These are phyloP conservation scores for Danio tinwini DNA, from an alignment of 2,797 vertebrate genomes.

Conservation along the genomic window DNA sequence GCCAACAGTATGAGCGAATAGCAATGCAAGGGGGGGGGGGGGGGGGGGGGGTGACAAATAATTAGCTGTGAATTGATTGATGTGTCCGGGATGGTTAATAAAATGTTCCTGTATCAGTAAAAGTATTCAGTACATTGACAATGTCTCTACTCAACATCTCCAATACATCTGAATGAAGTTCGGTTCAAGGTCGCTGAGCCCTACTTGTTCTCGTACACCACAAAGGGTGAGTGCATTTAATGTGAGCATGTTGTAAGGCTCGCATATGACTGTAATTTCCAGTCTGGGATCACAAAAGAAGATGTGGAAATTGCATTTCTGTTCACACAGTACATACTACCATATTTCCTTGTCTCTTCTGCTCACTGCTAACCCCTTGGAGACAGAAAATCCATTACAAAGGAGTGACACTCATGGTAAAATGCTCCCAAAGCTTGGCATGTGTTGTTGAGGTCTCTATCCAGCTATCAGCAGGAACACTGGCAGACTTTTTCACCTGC, in stretches of 20 bases:
- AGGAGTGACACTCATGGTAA: constrained; percentile 69
- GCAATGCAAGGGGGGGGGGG: constrained; percentile 73
- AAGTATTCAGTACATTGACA: neutral
- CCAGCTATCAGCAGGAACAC: constrained; percentile 72
- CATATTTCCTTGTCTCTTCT: constrained; percentile 75
- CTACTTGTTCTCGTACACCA: constrained; percentile 47
- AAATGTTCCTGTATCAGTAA: constrained; percentile 69
- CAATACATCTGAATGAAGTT: constrained; percentile 18
- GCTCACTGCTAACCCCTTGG: constrained; percentile 71
- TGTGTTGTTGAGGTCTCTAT: constrained; percentile 70
- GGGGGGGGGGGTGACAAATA: constrained; percentile 63
- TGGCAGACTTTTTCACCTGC: constrained; percentile 77
- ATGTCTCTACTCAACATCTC: neutral
- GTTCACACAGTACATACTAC: constrained; percentile 61
- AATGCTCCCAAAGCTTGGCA: constrained; percentile 60
- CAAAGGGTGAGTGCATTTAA: constrained; percentile 49
- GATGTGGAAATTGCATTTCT: constrained; percentile 58
- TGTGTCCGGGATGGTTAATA: constrained; percentile 77
- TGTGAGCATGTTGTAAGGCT: constrained; percentile 50
- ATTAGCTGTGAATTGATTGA: constrained; percentile 73
- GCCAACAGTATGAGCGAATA: constrained; percentile 74
- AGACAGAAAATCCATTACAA: constrained; percentile 77
- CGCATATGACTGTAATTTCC: constrained; percentile 54
- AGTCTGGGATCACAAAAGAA: constrained; percentile 51
- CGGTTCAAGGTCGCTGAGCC: constrained; percentile 45